Evolutionary conservation across 2,113 vertebrate species (phyloP), one percentile per base, ranked within the genome.

Genomic region (Actenoides hombroni): DNA sequence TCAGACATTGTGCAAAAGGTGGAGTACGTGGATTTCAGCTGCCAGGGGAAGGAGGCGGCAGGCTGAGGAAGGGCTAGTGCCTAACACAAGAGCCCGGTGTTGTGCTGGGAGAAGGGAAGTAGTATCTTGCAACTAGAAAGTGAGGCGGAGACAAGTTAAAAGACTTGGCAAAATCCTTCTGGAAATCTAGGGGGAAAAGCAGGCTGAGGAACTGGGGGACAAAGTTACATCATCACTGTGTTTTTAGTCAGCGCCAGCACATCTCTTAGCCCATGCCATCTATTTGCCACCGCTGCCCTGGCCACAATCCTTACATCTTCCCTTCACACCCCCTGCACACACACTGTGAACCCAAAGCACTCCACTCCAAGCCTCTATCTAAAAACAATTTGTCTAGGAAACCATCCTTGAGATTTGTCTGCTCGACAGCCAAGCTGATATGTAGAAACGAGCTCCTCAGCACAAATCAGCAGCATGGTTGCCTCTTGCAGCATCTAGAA

Each of bases 231-330:
- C 16, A 31, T 48, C 21, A 5, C 54, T 39, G 9, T 26, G 23
- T 51, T 68, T 64, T 60, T 20, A 29, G 42, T 76, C n/a, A 33
- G 35, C 49, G 77, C 13, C 11, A 57, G 76, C 63, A 63, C 10
- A 9, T 31, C 44, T 28, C 4, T 79, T 39, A 37, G 59, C n/a
- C 25, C 5, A 3, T 35, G 37, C n/a, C 11, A 21, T 48, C 48
- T 48, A 10, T 42, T 42, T 33, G 11, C 48, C 10, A 39, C 37
- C 56, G 8, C 17, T 69, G 51, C 16, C 33, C 9, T 68, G 40
- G 35, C 76, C 18, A 46, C 0, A 0, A 33, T 24, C 24, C 35
- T 54, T 31, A 51, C 4, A 4, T 13, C 33, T 57, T 81, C n/a
- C 26, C 35, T 51, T 67, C 53, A 68, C 26, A 18, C 26, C 49